phyloP scores from a whole-genome alignment of 2,888 invertebrate genomes.

The Pasiphila rectangulata region DNA sequence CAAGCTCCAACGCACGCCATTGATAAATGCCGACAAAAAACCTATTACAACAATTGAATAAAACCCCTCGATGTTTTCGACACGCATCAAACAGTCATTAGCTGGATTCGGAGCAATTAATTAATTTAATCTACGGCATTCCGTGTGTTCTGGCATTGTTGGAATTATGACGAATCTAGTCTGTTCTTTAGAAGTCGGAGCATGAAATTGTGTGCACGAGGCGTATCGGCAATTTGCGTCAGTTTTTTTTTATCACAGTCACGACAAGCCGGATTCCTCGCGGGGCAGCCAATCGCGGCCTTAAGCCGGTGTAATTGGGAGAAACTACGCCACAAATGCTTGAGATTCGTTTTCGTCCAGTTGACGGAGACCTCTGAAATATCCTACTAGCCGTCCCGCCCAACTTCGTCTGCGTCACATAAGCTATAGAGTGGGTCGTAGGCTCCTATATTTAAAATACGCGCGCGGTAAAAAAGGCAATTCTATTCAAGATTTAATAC shows the following conservation, averaged over 20 bases:
- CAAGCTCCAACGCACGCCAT: constrained; percentile 32
- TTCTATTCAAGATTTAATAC: no score
- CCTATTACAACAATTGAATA: constrained; percentile 63
- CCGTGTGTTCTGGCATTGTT: constrained; percentile 49
- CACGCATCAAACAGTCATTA: constrained; percentile 62
- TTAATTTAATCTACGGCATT: constrained; percentile 53
- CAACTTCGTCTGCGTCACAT: no score
- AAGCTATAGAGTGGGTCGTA: no score
- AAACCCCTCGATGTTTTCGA: constrained; percentile 44
- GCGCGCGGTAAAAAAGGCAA: no score
- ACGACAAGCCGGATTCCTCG: constrained; percentile 77
- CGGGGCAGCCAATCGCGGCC: constrained; percentile 69
- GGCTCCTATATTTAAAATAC: no score
- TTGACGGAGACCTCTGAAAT: constrained; percentile 52
- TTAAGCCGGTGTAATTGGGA: constrained; percentile 78
- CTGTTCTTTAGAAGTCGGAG: constrained; percentile 66
- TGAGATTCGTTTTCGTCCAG: constrained; percentile 62
- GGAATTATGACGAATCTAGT: constrained; percentile 75
- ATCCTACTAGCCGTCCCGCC: no score
- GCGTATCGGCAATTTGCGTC: constrained; percentile 80
- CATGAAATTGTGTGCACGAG: constrained; percentile 80
- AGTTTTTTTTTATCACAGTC: constrained; percentile 77
- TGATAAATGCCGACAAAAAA: constrained; percentile 55
- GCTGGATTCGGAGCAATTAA: constrained; percentile 53
- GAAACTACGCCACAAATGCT: constrained; percentile 76